Percentiles rank a stretch among this genome's conserved stretches.
Conservation (phyloP, 2,888 invertebrate genomes). For the Eupithecia insigniata region DNA sequence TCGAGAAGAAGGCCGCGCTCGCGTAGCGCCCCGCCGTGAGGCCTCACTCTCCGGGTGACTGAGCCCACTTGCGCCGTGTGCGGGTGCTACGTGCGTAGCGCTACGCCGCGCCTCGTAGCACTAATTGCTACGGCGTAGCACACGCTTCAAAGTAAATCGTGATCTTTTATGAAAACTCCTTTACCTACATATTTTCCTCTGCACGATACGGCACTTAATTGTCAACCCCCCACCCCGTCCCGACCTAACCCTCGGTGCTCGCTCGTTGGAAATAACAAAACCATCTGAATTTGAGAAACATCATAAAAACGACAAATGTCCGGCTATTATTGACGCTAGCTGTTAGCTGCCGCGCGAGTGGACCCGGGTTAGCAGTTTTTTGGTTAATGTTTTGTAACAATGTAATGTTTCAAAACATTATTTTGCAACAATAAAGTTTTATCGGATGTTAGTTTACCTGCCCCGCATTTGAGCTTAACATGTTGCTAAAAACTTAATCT, state of each 20-base stretch:
- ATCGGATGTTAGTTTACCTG: not conserved
- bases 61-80: not conserved
- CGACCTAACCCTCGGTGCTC: slow-evolving; percentile 24
- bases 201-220: slow-evolving; percentile 45
- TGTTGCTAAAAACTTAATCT: not conserved
- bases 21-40: not conserved
- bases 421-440: not conserved
- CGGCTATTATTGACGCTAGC: slow-evolving; percentile 54
- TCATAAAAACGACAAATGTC: slow-evolving; percentile 71
- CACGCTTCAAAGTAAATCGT: slow-evolving; percentile 8
- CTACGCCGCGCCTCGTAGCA: slow-evolving; percentile 13
- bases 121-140: slow-evolving; percentile 5
- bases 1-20: not conserved
- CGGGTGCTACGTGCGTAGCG: slow-evolving; percentile 23
- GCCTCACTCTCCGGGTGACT: not conserved
- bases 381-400: not conserved
- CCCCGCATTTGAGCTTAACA: not conserved
- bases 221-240: slow-evolving; percentile 39
- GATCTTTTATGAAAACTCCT: slow-evolving; percentile 1
- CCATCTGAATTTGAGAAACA: slow-evolving; percentile 57
- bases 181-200: not conserved
- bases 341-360: slow-evolving; percentile 23
- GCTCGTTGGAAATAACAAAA: slow-evolving; percentile 63
- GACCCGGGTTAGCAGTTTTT: not conserved
- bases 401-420: not conserved